phyloP scores from a whole-genome alignment of 2,888 invertebrate genomes.

The Nomada lathburiana region DNA sequence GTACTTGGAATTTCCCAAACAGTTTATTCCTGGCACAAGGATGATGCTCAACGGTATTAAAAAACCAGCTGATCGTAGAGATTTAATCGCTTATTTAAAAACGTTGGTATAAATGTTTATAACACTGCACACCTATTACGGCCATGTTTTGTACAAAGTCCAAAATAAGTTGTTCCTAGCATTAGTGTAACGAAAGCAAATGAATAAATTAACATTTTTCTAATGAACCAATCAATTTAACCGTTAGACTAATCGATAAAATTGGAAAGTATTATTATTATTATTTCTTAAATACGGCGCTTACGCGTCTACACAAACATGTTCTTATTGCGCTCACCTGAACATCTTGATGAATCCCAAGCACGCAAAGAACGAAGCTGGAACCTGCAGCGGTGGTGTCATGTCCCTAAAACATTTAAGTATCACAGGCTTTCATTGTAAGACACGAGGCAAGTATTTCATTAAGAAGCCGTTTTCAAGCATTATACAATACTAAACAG shows the following conservation, averaged over 20 bases:
- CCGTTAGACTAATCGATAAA: neutral
- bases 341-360: constrained; percentile 90
- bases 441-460: too few species aligned
- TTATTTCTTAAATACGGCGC: neutral
- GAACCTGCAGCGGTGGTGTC: constrained; percentile 93
- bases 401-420: constrained; percentile 86
- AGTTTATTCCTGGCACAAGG: constrained; percentile 91
- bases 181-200: neutral
- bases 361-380: constrained; percentile 91
- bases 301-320: too few species aligned
- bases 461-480: too few species aligned
- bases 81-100: constrained; percentile 89
- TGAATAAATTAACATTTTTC: neutral
- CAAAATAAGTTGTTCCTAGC: neutral
- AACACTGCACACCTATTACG: neutral
- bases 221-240: neutral
- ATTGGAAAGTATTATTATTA: neutral
- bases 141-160: constrained; percentile 21
- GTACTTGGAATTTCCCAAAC: constrained; percentile 90
- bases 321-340: constrained; percentile 84
- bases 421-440: neutral
- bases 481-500: too few species aligned
- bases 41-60: constrained; percentile 91
- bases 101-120: constrained; percentile 68
- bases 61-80: constrained; percentile 88